Evolutionary conservation across 1,140 invertebrate species (phyloP).

Genomic region (Brachionus rubens): DNA sequence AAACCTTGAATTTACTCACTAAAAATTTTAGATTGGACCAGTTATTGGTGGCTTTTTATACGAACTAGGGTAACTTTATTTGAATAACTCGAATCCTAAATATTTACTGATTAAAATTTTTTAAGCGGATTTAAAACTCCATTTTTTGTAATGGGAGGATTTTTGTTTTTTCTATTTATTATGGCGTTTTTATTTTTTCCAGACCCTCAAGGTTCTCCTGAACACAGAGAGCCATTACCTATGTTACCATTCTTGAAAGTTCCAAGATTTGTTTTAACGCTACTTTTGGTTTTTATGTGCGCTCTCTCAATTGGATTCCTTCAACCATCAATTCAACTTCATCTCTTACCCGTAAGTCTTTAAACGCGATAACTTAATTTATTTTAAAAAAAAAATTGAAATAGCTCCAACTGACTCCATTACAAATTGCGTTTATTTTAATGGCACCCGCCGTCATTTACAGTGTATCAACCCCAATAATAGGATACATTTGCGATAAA

Average conservation of each 20-base stretch:
- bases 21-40: constrained; percentile 29
- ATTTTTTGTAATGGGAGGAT: constrained; percentile 38
- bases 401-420: constrained; percentile 6
- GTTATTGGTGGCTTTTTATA: constrained; percentile 41
- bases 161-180: constrained; percentile 29
- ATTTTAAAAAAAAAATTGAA: too few species aligned
- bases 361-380: too few species aligned
- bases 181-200: constrained; percentile 26
- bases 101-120: neutral
- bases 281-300: constrained; percentile 23
- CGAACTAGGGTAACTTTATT: constrained; percentile 27
- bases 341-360: constrained; percentile 19
- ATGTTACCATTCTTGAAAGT: constrained; percentile 43
- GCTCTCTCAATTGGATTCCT: constrained; percentile 21
- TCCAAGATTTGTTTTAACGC: constrained; percentile 10
- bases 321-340: constrained; percentile 36
- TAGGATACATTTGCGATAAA: constrained; percentile 24
- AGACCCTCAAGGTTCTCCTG: neutral
- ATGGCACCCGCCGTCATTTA: constrained; percentile 12
- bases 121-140: constrained; percentile 20
- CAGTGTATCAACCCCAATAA: constrained; percentile 29
- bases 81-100: too few species aligned
- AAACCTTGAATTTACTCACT: too few species aligned
- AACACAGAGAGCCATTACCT: neutral
- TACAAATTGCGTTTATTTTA: constrained; percentile 20